Percentiles rank a stretch among this genome's conserved stretches.
Evolutionary conservation across 2,888 invertebrate genomes (phyloP).

Genomic region (Enoplolaimus lenunculus): DNA sequence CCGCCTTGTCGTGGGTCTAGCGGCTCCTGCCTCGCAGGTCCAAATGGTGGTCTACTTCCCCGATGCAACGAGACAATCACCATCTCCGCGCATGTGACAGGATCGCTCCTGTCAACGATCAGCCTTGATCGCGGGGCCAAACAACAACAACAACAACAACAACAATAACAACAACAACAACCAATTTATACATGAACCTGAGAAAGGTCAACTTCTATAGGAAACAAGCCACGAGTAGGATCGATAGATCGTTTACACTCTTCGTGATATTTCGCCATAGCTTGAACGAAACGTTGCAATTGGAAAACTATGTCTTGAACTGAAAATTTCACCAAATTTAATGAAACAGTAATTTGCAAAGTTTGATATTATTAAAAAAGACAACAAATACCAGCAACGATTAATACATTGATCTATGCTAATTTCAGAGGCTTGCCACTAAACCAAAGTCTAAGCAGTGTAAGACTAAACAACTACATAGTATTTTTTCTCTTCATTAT

Average conservation of each 20-base stretch:
- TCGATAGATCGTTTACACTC: conserved; percentile 48
- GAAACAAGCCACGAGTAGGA: conserved; percentile 42
- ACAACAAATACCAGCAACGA: not conserved
- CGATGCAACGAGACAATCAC: too few relatives aligned
- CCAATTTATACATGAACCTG: too few relatives aligned
- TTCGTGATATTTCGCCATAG: conserved; percentile 60
- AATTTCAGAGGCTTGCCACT: not conserved
- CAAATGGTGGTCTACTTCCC: too few relatives aligned
- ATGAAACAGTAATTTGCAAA: not conserved
- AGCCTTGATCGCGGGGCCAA: too few relatives aligned
- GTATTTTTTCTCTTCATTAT: not conserved
- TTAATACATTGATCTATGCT: too few relatives aligned
- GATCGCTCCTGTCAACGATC: too few relatives aligned
- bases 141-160: too few relatives aligned
- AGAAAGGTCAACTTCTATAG: conserved; percentile 44
- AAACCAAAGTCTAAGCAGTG: not conserved
- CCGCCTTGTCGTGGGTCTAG: too few relatives aligned
- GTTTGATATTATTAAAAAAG: not conserved
- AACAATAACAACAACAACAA: too few relatives aligned
- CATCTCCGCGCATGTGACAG: too few relatives aligned
- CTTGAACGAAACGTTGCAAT: conserved; percentile 62
- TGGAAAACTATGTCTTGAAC: conserved; percentile 72
- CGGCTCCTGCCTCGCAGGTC: too few relatives aligned
- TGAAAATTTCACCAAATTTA: conserved; percentile 30
- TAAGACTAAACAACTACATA: not conserved